Evolutionary conservation across 2,888 invertebrate genomes (phyloP).

Genomic region (Athetis lepigone): DNA sequence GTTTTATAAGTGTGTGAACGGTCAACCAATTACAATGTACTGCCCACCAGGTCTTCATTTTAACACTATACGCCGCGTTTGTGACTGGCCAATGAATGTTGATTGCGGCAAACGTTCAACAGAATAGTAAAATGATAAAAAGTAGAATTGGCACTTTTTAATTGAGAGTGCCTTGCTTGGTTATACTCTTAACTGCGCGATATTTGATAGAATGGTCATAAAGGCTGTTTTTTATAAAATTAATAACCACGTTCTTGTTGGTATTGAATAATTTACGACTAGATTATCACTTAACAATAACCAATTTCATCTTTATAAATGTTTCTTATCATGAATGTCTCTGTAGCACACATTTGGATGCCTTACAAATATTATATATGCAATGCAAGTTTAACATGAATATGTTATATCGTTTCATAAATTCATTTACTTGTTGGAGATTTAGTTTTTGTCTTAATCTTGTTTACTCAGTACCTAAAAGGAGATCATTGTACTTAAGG

Average conservation of each 20-base stretch:
- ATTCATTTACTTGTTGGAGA: too few relatives aligned
- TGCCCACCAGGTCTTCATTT: constrained; percentile 65
- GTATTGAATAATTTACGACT: neutral
- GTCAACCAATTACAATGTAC: constrained; percentile 56
- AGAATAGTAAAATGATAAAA: constrained; percentile 22
- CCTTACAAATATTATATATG: neutral
- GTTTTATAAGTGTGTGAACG: constrained; percentile 69
- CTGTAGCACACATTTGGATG: neutral
- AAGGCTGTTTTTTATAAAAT: neutral
- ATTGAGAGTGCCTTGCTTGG: too few relatives aligned
- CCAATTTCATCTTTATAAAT: neutral
- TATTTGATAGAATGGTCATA: too few relatives aligned
- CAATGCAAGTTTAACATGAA: neutral
- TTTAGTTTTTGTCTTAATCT: too few relatives aligned
- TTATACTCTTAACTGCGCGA: neutral
- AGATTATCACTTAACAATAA: neutral
- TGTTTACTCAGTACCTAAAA: too few relatives aligned
- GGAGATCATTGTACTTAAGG: too few relatives aligned
- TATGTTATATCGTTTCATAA: neutral
- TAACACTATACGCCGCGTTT: constrained; percentile 60
- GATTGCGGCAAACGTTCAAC: constrained; percentile 62
- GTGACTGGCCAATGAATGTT: constrained; percentile 71
- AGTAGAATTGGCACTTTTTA: too few relatives aligned
- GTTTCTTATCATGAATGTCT: neutral
- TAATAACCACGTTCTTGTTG: neutral